Conservation (phyloP, 1,140 invertebrate species). For the Campodea augens region DNA sequence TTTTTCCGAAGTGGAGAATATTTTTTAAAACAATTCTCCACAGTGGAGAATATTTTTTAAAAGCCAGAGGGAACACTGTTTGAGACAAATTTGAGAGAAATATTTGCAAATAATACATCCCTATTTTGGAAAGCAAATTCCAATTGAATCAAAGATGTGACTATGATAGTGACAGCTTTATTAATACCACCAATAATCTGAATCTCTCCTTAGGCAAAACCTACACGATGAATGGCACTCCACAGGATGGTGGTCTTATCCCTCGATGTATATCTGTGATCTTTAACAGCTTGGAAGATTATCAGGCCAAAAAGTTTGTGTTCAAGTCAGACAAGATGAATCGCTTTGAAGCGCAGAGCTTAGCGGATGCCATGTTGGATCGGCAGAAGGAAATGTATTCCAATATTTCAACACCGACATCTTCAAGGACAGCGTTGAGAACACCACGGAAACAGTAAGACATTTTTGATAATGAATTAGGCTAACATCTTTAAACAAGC, state of each 20-base stretch:
- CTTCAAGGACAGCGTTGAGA: slow-evolving; percentile 5
- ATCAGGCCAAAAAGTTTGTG: slow-evolving; percentile 58
- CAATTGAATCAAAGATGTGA: no score
- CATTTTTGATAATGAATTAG: neutral
- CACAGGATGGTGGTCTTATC: slow-evolving; percentile 42
- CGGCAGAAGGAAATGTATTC: slow-evolving; percentile 29
- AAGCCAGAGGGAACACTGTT: no score
- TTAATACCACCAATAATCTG: no score
- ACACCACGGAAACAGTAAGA: slow-evolving; percentile 11
- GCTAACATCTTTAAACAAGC: neutral
- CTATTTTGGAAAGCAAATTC: no score
- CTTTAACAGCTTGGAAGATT: slow-evolving; percentile 69
- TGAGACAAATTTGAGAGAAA: no score
- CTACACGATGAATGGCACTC: slow-evolving; percentile 33
- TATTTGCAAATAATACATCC: no score
- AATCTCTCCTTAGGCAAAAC: no score
- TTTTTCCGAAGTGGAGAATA: no score
- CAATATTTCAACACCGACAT: neutral
- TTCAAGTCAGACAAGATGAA: slow-evolving; percentile 88
- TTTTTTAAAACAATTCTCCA: no score
- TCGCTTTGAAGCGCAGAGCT: slow-evolving; percentile 74
- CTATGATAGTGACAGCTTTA: no score
- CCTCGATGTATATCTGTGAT: slow-evolving; percentile 75
- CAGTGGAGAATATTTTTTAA: no score
- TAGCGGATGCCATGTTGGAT: slow-evolving; percentile 70